These are phyloP conservation scores for Tetheella fluctuosa DNA, from an alignment of 2,888 invertebrate species.

Conservation along the genomic window DNA sequence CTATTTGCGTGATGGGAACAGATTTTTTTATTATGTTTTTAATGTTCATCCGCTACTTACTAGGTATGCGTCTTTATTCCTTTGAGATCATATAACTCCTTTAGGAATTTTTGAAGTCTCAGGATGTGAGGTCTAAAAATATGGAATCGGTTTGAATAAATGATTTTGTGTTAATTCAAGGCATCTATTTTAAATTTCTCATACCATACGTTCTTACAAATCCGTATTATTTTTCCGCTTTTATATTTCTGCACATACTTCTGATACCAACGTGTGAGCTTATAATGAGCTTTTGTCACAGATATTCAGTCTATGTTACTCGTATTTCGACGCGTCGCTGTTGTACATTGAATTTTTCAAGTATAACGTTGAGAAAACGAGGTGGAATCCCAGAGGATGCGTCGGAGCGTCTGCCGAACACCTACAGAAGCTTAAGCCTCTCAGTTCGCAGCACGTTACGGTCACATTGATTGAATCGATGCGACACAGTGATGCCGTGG, in stretches of 20 bases:
- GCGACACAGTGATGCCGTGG: constrained; percentile 17
- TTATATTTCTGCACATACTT: constrained; percentile 19
- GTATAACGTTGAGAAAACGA: constrained; percentile 44
- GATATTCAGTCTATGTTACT: constrained; percentile 28
- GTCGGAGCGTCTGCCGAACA: constrained; percentile 55
- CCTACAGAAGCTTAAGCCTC: constrained; percentile 62
- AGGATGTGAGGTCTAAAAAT: not conserved
- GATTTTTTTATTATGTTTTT: constrained; percentile 66
- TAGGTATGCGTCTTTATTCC: constrained; percentile 31
- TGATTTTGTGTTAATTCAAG: too few species aligned
- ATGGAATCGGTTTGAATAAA: too few species aligned
- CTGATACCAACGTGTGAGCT: constrained; percentile 9
- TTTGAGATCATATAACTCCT: constrained; percentile 18
- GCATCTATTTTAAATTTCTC: too few species aligned
- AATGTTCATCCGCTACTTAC: constrained; percentile 49
- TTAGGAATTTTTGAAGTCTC: not conserved
- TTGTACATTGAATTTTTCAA: constrained; percentile 73
- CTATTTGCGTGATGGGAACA: constrained; percentile 51
- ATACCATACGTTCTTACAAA: constrained; percentile 16
- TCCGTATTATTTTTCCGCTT: constrained; percentile 20
- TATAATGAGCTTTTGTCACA: constrained; percentile 14
- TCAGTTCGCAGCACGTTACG: constrained; percentile 43
- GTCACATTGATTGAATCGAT: constrained; percentile 57
- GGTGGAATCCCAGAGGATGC: constrained; percentile 69
- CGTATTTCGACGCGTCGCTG: constrained; percentile 33